These are phyloP conservation scores for Zophobas atratus DNA, from an alignment of 1,140 invertebrate species.

Conservation along the genomic window DNA sequence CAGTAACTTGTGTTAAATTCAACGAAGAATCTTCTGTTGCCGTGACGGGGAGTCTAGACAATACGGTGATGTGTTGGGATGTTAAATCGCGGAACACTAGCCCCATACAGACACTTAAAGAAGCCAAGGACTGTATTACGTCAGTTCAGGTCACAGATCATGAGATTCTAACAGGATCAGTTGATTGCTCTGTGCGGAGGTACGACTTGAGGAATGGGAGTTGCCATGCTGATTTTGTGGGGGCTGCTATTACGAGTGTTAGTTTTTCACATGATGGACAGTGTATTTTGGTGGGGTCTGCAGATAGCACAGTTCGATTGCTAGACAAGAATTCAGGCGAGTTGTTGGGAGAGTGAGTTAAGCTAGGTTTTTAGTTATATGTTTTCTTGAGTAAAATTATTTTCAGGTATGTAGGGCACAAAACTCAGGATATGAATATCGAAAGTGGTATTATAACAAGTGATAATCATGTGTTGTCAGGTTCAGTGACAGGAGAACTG, in stretches of 20 bases:
- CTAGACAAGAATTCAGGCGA: slow-evolving; percentile 93
- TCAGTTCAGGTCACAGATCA: slow-evolving; percentile 88
- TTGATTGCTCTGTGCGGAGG: slow-evolving; percentile 89
- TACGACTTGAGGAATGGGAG: slow-evolving; percentile 93
- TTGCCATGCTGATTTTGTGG: slow-evolving; percentile 88
- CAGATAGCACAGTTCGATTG: slow-evolving; percentile 86
- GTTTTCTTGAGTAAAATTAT: slow-evolving; percentile 38
- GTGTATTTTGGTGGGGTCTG: slow-evolving; percentile 87
- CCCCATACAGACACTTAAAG: slow-evolving; percentile 87
- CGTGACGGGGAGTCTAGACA: slow-evolving; percentile 93
- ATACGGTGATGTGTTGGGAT: slow-evolving; percentile 94
- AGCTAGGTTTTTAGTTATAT: slow-evolving; percentile 46
- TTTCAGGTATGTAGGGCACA: slow-evolving; percentile 83
- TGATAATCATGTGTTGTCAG: slow-evolving; percentile 89
- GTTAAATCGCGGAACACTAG: slow-evolving; percentile 79
- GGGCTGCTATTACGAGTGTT: slow-evolving; percentile 82
- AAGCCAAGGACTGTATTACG: slow-evolving; percentile 95
- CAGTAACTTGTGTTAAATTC: slow-evolving; percentile 89
- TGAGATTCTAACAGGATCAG: slow-evolving; percentile 92
- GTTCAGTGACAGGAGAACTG: slow-evolving; percentile 88
- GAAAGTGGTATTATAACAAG: slow-evolving; percentile 88
- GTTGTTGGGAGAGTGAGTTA: slow-evolving; percentile 78
- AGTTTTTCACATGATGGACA: slow-evolving; percentile 88
- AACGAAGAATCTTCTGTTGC: slow-evolving; percentile 95
- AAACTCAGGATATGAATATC: slow-evolving; percentile 84